phyloP scores from a whole-genome alignment of 1,140 invertebrate species.

The Penaeus vannamei region DNA sequence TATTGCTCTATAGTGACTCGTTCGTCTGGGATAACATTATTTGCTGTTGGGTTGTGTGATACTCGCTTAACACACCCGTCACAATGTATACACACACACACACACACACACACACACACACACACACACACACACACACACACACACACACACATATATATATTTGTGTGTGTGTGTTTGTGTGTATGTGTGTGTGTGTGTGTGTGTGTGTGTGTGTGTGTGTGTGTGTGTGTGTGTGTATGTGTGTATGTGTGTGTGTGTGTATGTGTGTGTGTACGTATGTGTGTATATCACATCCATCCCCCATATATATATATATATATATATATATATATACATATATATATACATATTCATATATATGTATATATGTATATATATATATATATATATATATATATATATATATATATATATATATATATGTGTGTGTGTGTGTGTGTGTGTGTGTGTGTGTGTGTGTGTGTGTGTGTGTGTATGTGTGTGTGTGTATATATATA shows the following conservation, averaged over 20 bases:
- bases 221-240: neutral
- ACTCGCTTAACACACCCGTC: too few species aligned
- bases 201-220: neutral
- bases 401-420: neutral
- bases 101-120: too few species aligned
- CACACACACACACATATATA: neutral
- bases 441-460: neutral
- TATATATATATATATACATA: too few species aligned
- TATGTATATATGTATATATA: neutral
- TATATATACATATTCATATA: neutral
- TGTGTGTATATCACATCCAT: neutral
- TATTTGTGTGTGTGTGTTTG: neutral
- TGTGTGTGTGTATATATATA: neutral
- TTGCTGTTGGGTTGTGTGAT: too few species aligned
- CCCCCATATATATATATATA: neutral
- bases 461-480: neutral
- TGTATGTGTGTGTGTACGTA: neutral
- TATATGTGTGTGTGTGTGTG: neutral
- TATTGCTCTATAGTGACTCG: too few species aligned
- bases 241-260: too few species aligned
- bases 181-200: neutral
- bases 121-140: too few species aligned
- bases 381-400: constrained; percentile 8
- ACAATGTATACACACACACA: too few species aligned
- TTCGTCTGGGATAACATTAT: too few species aligned